phyloP scores from a whole-genome alignment of 1,140 invertebrate genomes.

The Nomia melanderi region DNA sequence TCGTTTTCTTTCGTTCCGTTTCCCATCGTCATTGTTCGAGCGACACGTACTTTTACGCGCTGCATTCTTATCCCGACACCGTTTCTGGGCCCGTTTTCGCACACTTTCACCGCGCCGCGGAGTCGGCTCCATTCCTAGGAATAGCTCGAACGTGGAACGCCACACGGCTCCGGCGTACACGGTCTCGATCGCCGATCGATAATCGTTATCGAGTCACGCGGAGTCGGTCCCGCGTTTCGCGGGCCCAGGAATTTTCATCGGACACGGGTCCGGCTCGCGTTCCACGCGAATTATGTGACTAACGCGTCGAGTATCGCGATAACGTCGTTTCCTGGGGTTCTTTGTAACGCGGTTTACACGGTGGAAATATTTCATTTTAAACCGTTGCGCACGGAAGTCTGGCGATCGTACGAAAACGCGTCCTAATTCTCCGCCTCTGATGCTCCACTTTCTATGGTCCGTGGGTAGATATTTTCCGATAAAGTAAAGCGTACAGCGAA shows the following conservation, averaged over 20 bases:
- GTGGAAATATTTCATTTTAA: too few relatives aligned
- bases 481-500: too few relatives aligned
- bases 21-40: constrained; percentile 61
- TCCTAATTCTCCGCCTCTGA: too few relatives aligned
- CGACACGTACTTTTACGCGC: constrained; percentile 55
- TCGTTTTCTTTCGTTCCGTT: constrained; percentile 55
- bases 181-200: constrained; percentile 30
- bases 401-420: too few relatives aligned
- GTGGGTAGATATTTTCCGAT: too few relatives aligned
- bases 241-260: not conserved
- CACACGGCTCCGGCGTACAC: not conserved
- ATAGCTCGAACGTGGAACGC: constrained; percentile 29
- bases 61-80: constrained; percentile 47
- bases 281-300: too few relatives aligned
- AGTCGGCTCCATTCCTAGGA: constrained; percentile 44
- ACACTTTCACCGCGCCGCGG: constrained; percentile 60
- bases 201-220: constrained; percentile 46
- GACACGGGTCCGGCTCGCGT: not conserved
- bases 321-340: too few relatives aligned
- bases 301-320: too few relatives aligned
- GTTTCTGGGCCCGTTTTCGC: constrained; percentile 58
- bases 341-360: too few relatives aligned
- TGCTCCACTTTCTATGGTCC: too few relatives aligned
- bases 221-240: not conserved
- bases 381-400: too few relatives aligned